Conservation (phyloP, 1,140 invertebrate genomes). For the Dolichoris vasculosae region DNA sequence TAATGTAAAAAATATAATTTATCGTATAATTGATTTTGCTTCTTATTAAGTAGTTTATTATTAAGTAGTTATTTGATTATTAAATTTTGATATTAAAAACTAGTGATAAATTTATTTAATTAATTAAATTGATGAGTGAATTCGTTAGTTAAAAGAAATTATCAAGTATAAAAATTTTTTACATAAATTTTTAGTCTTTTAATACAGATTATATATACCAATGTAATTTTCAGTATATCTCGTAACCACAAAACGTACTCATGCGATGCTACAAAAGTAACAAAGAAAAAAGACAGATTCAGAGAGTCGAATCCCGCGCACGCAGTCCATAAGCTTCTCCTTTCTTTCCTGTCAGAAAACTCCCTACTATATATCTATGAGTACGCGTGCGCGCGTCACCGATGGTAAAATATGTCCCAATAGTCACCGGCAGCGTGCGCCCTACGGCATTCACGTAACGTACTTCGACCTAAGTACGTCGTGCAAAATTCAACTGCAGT, state of each 20-base stretch:
- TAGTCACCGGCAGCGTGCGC: neutral
- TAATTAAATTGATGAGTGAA: too few species aligned
- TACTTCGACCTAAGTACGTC: slow-evolving; percentile 37
- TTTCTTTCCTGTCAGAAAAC: neutral
- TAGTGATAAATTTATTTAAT: too few species aligned
- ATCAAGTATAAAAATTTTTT: too few species aligned
- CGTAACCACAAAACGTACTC: too few species aligned
- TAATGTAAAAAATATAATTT: too few species aligned
- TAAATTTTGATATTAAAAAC: too few species aligned
- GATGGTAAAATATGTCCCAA: neutral
- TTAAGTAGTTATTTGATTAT: too few species aligned
- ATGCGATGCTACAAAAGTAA: neutral
- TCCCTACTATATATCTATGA: slow-evolving; percentile 8
- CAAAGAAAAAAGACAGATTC: neutral
- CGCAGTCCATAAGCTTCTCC: neutral
- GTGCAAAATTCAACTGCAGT: neutral
- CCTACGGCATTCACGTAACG: slow-evolving; percentile 47
- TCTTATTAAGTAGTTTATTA: too few species aligned
- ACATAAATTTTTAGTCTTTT: too few species aligned
- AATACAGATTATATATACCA: neutral
- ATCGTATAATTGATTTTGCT: too few species aligned
- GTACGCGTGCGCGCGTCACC: slow-evolving; percentile 29
- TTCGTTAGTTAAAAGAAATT: too few species aligned
- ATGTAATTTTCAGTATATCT: neutral
- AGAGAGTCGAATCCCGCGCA: slow-evolving; percentile 3